Base-by-base conservation (phyloP, 2,888 invertebrate genomes). In the Limnephilus rhombicus region DNA sequence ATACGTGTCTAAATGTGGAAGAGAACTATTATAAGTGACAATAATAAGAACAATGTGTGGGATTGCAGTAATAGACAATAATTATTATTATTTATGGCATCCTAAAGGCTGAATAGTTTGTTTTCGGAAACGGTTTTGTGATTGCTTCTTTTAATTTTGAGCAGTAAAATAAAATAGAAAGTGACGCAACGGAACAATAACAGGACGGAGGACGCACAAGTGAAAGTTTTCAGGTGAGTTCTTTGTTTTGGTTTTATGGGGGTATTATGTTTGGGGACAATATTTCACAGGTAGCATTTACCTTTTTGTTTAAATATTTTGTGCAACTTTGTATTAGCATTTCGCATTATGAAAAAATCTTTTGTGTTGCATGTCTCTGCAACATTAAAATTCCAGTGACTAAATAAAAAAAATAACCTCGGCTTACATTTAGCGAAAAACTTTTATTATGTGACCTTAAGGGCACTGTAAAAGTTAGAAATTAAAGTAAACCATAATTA, bases 11-110 rank as follows among this genome's bases (percentile, higher is more conserved):
- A 37, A 80, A 89, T 89, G 88, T 89, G 13, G 29, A 80, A 80
- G 34, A 24, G 9, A n/a, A 89, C 88, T 80, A 89, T 89, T 12
- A 45, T 11, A 34, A n/a, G 68, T 89, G 88, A 80, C 18, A 89
- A 94, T 68, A 68, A 94, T 68, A 68, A 94, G 93, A 93, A 94
- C 94, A 94, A 94, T 94, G 94, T 94, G 94, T 94, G 94, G 94
- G 94, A 94, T 94, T 89, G 80, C 13, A 80, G 11, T 37, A 80
- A 89, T 37, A 45, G 89, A 90, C 88, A 89, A 34, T 82, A 85
- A 68, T 80, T 68, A 86, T 53, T 80, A 88, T 53, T 80, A 88
- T 91, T 89, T 91, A 91, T 81, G 90, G 90, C 89, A 11, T 80
- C 45, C 31, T 31, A 41, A 85, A 91, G 41, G 37, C 37, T 89